phyloP scores from a whole-genome alignment of 2,113 vertebrate genomes.

The Prolemur simus region DNA sequence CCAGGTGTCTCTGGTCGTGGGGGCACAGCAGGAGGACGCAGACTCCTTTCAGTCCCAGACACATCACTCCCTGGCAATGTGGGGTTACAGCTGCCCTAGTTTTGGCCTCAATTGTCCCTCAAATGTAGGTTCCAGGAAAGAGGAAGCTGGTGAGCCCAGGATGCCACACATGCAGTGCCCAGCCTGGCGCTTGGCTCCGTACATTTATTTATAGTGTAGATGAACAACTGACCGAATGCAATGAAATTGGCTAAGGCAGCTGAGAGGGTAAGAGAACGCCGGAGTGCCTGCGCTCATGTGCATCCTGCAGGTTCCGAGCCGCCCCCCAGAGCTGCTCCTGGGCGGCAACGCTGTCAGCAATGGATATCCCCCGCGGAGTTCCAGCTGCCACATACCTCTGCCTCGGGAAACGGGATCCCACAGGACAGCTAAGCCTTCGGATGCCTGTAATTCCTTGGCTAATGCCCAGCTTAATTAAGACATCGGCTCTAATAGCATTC shows the following conservation, averaged over 20 bases:
- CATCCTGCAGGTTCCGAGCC: not conserved
- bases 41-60: not conserved
- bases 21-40: fast-evolving
- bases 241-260: not conserved
- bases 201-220: fast-evolving
- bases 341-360: fast-evolving
- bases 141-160: fast-evolving
- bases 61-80: not conserved
- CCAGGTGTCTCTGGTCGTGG: not conserved
- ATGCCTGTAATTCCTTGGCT: constrained; percentile 54
- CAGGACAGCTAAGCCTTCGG: not conserved
- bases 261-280: not conserved
- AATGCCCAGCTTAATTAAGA: constrained; percentile 55
- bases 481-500: constrained; percentile 53
- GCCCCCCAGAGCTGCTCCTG: fast-evolving
- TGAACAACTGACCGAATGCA: not conserved
- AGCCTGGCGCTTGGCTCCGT: fast-evolving
- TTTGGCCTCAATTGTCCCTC: not conserved
- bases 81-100: fast-evolving
- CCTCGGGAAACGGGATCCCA: constrained; percentile 70
- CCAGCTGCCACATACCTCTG: not conserved
- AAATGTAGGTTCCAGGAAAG: not conserved
- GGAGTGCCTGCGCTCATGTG: not conserved
- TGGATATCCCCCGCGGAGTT: not conserved
- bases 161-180: not conserved